Evolutionary conservation across 2,888 invertebrate genomes (phyloP), one percentile per base, ranked within the genome.

Genomic region (Meghimatium bilineatum): DNA sequence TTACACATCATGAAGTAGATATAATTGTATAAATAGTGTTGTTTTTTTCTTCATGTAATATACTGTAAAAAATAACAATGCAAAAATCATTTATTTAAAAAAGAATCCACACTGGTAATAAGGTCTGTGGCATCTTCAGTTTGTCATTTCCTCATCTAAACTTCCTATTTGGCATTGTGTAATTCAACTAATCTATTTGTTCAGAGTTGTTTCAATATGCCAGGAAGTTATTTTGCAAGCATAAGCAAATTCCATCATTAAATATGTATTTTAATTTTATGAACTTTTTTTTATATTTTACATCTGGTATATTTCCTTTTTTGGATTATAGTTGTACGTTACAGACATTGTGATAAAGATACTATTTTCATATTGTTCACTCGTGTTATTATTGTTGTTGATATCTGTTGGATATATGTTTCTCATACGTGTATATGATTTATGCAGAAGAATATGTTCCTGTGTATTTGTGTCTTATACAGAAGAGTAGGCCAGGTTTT

Each of bases 141-240:
- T 17, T 6, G 23, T 72, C 44, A 34, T 2, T 67, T 34, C 34
- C 32, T 67, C 67, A 20, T 23, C 1, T 23, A 12, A 34, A 63
- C 77, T 77, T 77, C 77, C 77, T 77, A 63, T 77, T 60, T 77
- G 63, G 77, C 77, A 77, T 63, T 36, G 17, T 14, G n/a, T 26
- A 77, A 63, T 63, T 36, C 17, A 29, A 38, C 77, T 77, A 38
- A 38, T 23, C 60, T 77, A 77, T 77, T 77, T 77, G 60, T 77
- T 77, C 17, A 77, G 77, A 77, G 77, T 77, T 63, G 63, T 77
- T 76, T 63, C 63, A 75, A 38, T 56, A 77, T 77, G 77, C 63
- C 77, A 77, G 77, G 77, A 63, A 63, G 63, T 36, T 56, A 75
- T 56, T 75, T 75, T 75, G 75, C 75, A 52, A n/a, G 23, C 38